These are phyloP conservation scores for Eutolmus rufibarbis DNA, from an alignment of 2,888 invertebrate species.

Conservation along the genomic window DNA sequence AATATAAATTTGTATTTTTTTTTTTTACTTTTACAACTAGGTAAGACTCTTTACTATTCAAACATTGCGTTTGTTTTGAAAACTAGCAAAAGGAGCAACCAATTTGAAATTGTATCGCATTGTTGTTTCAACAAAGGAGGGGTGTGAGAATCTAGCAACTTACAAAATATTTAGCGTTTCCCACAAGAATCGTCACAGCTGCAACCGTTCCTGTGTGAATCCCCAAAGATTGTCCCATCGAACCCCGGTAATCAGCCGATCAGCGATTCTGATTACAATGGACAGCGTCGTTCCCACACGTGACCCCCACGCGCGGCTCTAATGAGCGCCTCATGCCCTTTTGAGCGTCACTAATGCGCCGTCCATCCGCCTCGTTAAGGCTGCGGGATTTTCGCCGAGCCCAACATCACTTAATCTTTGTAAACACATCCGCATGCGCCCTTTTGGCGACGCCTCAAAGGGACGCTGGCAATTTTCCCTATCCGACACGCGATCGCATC, in stretches of 20 bases:
- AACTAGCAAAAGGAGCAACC: neutral
- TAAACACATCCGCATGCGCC: conserved; percentile 8
- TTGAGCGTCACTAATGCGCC: neutral
- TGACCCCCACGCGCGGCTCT: conserved; percentile 2
- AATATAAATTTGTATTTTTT: too few species aligned
- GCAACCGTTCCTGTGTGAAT: neutral
- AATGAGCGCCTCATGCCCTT: conserved; percentile 13
- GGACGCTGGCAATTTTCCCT: neutral
- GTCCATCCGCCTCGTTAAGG: neutral
- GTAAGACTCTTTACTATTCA: too few species aligned
- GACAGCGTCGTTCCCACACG: neutral
- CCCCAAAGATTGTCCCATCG: neutral
- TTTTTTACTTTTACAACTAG: too few species aligned
- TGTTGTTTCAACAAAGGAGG: neutral
- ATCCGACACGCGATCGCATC: neutral
- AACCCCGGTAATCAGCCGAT: neutral
- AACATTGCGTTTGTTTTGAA: neutral
- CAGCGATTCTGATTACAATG: neutral
- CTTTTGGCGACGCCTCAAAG: neutral
- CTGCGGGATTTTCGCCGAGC: neutral
- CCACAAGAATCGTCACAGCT: conserved; percentile 10
- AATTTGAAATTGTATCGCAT: neutral
- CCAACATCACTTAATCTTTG: conserved; percentile 3
- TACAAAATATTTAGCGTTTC: neutral
- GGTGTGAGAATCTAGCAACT: neutral